Evolutionary conservation across 2,113 vertebrate genomes (phyloP), one percentile per base, ranked within the genome.

Genomic region (Lynx canadensis): DNA sequence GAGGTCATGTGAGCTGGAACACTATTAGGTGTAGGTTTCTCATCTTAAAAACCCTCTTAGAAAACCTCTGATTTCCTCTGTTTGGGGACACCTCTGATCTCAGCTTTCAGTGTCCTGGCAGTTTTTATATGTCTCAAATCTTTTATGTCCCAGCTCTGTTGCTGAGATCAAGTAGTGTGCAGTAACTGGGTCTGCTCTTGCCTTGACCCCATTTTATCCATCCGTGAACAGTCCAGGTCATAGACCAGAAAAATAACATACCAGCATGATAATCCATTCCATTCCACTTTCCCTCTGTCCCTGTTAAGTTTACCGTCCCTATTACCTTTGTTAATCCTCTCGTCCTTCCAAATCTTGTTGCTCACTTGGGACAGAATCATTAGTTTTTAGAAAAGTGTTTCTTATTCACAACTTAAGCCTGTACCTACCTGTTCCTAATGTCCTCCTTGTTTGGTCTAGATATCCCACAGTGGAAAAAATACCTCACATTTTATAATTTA

Each of bases 321-420:
- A 31, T 74, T 29, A 55, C 23, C 84, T 90, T 91, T 60, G 27
- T 52, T 65, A 19, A 23, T 48, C 48, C 12, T 52, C 45, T 48
- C 11, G 33, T 66, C 27, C 23, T 89, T 82, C 13, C 60, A 76
- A 29, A 69, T 69, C 36, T 60, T 89, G 10, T 88, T 95, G n/a
- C 36, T 84, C 45, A 57, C 38, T 82, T 76, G 66, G 36, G 31
- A 60, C 21, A 48, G 41, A 90, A 55, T 83, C 65, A 55, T 71
- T 89, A 76, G 63, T 33, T 92, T 97, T 92, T 78, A 89, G 41
- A 68, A 38, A 87, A 82, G 65, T 48, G 55, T 91, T 96, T 90
- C 90, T 78, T 71, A 4, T 76, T 96, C 18, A 93, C 33, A 31
- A 91, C 27, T 50, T 94, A 86, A 84, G 8, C 27, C 45, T 66